A percentile compares a stretch with the other conserved stretches of the same genome.
phyloP scores from a whole-genome alignment of 1,140 invertebrate genomes.

The Leptinotarsa texana region DNA sequence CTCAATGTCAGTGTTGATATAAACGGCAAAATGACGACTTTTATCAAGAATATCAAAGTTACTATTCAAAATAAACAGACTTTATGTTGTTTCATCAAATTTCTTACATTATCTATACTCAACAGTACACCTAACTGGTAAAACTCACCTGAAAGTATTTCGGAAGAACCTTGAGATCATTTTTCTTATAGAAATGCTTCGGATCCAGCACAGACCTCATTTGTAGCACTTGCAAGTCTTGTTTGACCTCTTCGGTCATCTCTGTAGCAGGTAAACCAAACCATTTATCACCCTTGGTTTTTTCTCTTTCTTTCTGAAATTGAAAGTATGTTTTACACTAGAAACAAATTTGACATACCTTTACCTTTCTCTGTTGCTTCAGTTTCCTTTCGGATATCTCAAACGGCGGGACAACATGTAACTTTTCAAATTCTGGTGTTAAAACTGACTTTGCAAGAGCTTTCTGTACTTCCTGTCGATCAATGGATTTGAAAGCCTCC shows the following conservation, averaged over 20 bases:
- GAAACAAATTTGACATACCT: slow-evolving; percentile 31
- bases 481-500: slow-evolving; percentile 48
- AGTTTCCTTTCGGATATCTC: slow-evolving; percentile 64
- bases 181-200: slow-evolving; percentile 93
- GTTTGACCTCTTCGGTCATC: slow-evolving; percentile 83
- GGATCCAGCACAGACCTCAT: slow-evolving; percentile 92
- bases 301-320: slow-evolving; percentile 64
- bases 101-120: background rate
- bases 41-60: no score
- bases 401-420: slow-evolving; percentile 65
- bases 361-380: slow-evolving; percentile 64
- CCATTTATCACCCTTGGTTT: slow-evolving; percentile 86
- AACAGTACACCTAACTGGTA: slow-evolving; percentile 14
- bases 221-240: slow-evolving; percentile 84
- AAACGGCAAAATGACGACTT: no score
- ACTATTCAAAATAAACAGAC: no score
- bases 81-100: no score
- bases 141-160: slow-evolving; percentile 86
- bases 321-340: background rate
- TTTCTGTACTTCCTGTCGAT: slow-evolving; percentile 59
- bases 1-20: no score
- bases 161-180: slow-evolving; percentile 81
- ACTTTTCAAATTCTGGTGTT: slow-evolving; percentile 68
- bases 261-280: slow-evolving; percentile 85
- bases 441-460: slow-evolving; percentile 66